A percentile compares a stretch with the other conserved stretches of the same genome.
Evolutionary conservation across 2,888 invertebrate species (phyloP).

Genomic region (Melolontha melolontha): DNA sequence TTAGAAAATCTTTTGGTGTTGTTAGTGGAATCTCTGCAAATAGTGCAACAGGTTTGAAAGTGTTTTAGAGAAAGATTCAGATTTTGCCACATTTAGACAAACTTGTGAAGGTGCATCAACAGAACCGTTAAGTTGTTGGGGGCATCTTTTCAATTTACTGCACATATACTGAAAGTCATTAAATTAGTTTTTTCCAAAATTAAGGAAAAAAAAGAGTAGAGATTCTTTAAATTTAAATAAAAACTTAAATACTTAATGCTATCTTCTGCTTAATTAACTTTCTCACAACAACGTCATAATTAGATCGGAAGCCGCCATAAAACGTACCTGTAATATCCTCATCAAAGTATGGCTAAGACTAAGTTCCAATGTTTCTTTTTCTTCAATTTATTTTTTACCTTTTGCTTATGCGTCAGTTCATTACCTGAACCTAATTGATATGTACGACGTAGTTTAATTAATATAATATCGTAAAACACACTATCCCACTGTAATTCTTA

Average conservation of each 20-base stretch:
- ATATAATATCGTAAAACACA: slow-evolving; percentile 14
- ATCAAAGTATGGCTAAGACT: neutral
- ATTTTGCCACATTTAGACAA: too few species aligned
- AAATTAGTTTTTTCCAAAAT: too few species aligned
- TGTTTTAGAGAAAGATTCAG: too few species aligned
- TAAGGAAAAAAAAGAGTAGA: too few species aligned
- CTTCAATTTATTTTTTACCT: slow-evolving; percentile 6
- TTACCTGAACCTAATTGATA: neutral
- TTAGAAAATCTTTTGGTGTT: too few species aligned
- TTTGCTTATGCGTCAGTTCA: slow-evolving; percentile 6
- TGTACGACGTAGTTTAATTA: neutral
- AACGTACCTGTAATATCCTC: slow-evolving; percentile 16
- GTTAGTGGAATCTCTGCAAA: too few species aligned
- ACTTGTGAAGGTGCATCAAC: too few species aligned
- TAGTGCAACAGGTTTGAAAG: too few species aligned
- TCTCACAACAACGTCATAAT: slow-evolving; percentile 2
- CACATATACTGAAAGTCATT: too few species aligned
- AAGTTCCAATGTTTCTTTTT: too few species aligned
- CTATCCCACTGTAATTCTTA: neutral
- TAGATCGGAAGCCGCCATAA: slow-evolving; percentile 2
- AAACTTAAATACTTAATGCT: slow-evolving; percentile 9
- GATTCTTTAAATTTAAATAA: neutral
- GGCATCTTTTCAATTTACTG: too few species aligned
- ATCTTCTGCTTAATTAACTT: neutral
- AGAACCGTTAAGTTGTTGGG: too few species aligned